phyloP scores from a whole-genome alignment of 2,113 vertebrate genomes.

The Seriola quinqueradiata region DNA sequence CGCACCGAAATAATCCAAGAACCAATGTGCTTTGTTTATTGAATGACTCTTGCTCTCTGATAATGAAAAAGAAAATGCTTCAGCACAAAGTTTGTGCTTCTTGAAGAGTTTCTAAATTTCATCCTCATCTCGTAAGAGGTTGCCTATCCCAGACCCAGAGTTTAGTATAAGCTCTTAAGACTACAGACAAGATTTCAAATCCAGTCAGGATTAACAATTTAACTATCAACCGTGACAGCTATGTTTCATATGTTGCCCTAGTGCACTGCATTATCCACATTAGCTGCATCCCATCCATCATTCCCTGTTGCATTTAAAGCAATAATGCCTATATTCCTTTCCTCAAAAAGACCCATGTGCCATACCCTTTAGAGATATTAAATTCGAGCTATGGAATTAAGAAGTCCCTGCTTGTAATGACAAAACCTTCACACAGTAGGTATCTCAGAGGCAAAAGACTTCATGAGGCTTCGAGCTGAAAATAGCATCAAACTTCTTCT shows the following conservation, averaged over 20 bases:
- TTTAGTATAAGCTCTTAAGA: constrained; percentile 31
- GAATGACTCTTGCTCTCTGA: background rate
- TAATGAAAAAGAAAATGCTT: constrained; percentile 15
- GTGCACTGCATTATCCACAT: constrained; percentile 4
- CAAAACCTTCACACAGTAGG: constrained; percentile 9
- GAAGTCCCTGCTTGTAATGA: constrained; percentile 18
- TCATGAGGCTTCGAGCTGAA: constrained; percentile 23
- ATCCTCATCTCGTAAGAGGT: constrained; percentile 10
- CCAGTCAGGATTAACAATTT: constrained; percentile 45
- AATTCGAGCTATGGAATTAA: constrained; percentile 25
- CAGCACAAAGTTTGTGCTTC: constrained; percentile 1
- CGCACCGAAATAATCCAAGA: constrained; percentile 14
- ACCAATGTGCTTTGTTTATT: constrained; percentile 30
- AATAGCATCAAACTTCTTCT: constrained; percentile 25
- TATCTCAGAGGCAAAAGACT: background rate
- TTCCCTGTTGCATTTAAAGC: constrained; percentile 10
- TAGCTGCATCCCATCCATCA: background rate
- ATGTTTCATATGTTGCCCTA: background rate
- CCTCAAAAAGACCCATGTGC: constrained; percentile 1
- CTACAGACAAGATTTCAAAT: constrained; percentile 37
- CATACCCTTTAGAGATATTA: constrained; percentile 21
- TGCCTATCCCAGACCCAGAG: background rate
- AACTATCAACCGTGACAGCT: constrained; percentile 40
- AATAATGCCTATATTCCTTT: constrained; percentile 15
- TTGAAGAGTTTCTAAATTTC: background rate